Evolutionary conservation across 2,113 vertebrate genomes (phyloP).

Genomic region (Petaurus breviceps): DNA sequence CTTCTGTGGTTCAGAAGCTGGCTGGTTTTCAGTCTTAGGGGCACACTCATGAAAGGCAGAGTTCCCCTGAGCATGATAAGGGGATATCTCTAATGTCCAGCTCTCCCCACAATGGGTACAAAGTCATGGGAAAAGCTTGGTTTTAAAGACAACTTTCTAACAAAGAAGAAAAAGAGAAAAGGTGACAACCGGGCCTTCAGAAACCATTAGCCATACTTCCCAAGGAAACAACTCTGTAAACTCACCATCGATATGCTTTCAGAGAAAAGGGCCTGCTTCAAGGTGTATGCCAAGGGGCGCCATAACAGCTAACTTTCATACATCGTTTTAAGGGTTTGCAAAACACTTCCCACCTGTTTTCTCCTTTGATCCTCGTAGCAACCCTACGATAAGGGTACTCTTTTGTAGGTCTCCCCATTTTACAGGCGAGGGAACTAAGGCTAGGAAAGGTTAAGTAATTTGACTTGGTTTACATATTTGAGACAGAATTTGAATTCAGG

Average conservation of each 20-base stretch:
- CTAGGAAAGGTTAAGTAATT: background rate
- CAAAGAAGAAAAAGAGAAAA: background rate
- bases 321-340: no score
- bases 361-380: background rate
- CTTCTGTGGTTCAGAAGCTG: conserved; percentile 15
- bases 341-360: no score
- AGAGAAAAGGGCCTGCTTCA: background rate
- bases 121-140: conserved; percentile 26
- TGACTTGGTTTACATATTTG: background rate
- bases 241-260: background rate
- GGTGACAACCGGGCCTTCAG: background rate
- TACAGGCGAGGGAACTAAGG: background rate
- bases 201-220: background rate
- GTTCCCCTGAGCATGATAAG: background rate
- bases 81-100: background rate
- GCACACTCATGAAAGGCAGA: conserved; percentile 26
- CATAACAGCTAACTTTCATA: background rate
- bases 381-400: background rate
- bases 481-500: background rate
- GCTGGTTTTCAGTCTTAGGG: conserved; percentile 49
- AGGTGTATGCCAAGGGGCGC: background rate
- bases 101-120: background rate
- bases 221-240: background rate
- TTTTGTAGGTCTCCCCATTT: background rate
- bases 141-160: conserved; percentile 18